Percentiles rank a stretch among this genome's conserved stretches.
phyloP scores from a whole-genome alignment of 2,888 invertebrate genomes.

The Pachymerium ferrugineum region DNA sequence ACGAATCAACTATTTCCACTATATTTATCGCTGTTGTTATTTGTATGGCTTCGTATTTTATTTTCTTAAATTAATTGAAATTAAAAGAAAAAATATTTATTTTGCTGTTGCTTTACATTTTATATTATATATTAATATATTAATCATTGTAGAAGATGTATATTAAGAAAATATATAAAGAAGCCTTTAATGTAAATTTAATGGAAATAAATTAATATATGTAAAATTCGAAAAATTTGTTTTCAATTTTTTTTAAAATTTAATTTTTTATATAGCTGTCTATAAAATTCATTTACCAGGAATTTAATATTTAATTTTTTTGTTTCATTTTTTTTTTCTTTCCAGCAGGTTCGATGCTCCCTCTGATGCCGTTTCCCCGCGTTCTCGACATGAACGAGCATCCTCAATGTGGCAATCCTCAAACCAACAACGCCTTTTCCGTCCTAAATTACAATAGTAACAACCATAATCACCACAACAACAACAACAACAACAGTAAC shows the following conservation, averaged over 20 bases:
- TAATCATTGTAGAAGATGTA: too few relatives aligned
- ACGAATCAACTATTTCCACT: neutral
- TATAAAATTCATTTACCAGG: too few relatives aligned
- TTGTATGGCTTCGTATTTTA: neutral
- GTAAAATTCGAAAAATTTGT: too few relatives aligned
- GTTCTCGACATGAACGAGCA: neutral
- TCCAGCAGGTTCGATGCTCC: neutral
- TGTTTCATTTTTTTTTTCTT: neutral
- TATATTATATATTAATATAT: too few relatives aligned
- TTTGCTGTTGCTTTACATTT: neutral
- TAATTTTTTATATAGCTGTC: neutral
- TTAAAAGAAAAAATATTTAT: neutral
- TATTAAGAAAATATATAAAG: too few relatives aligned
- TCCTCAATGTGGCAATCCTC: conserved; percentile 3
- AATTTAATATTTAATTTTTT: neutral
- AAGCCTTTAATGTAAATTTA: too few relatives aligned
- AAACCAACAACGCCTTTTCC: conserved; percentile 10
- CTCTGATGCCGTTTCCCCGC: neutral
- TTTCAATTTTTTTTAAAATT: neutral
- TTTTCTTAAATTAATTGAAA: neutral
- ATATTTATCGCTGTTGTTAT: neutral
- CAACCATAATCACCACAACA: neutral
- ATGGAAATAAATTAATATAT: too few relatives aligned
- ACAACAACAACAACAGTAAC: conserved; percentile 14
- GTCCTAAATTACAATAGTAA: conserved; percentile 6